Evolutionary conservation across 2,797 vertebrate species (phyloP), one percentile per base, ranked within the genome.

Genomic region (Rhynchonycteris naso): DNA sequence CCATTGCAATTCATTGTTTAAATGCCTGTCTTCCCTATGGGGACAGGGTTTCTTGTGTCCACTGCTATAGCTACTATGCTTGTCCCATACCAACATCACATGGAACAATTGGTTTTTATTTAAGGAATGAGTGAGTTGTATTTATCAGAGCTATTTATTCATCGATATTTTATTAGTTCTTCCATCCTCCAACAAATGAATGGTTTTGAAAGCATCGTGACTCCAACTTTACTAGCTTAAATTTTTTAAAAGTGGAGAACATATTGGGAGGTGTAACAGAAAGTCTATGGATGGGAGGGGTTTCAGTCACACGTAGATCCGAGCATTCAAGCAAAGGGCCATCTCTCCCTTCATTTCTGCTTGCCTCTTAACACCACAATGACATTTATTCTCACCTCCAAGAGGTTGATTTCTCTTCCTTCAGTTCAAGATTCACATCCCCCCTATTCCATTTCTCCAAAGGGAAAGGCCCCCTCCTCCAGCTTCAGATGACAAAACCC

Each of bases 91-190:
- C 18, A 52, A 38, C 0, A 75, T 30, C 24, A 50, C 21, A 50
- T 35, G 59, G 47, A 35, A 30, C 24, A 72, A 43, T 35, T n/a
- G 18, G 30, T 74, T 14, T 69, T 88, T 90, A 58, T 61, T 83
- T 56, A 74, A 83, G 16, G 26, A 84, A 68, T 83, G n/a, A 76
- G 54, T 72, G 58, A 11, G 4, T 81, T 22, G 3, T 47, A 68
- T 88, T 78, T 56, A 72, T 83, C 69, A 59, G 28, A 56, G 11
- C 33, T 76, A 5, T 74, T 80, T 33, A 83, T 90, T 87, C 54
- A n/a, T 58, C 78, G 38, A 38, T 54, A 92, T 90, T 85, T 87
- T 43, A 66, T 86, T 50, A 68, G 75, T 76, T 81, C 52, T 56
- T 72, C 88, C 30, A 54, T 82, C 5, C 19, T n/a, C 18, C 50